Percentiles rank a stretch among this genome's conserved stretches.
These are phyloP conservation scores for Anguilla megastoma DNA, from an alignment of 2,797 vertebrate species.

Conservation along the genomic window DNA sequence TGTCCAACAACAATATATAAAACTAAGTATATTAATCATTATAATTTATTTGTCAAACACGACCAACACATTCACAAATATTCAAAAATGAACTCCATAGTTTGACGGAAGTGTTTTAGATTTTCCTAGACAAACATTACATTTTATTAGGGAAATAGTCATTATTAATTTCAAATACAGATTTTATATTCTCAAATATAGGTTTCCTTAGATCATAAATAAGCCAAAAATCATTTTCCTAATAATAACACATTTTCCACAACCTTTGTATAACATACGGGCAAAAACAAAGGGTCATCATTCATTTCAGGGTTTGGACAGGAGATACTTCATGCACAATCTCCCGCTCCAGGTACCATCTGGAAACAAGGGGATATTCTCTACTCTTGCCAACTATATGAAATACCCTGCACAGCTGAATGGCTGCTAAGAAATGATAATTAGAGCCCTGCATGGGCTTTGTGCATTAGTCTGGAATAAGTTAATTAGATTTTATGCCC, in stretches of 20 bases:
- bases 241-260: not conserved
- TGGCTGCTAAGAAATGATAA: not conserved
- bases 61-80: not conserved
- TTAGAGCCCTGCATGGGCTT: not conserved
- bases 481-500: not conserved
- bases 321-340: not conserved
- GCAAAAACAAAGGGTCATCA: not conserved
- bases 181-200: not conserved
- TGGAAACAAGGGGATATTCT: not conserved
- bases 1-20: not conserved
- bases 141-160: too few relatives aligned
- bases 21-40: not conserved
- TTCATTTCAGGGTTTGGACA: not conserved
- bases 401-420: constrained; percentile 4
- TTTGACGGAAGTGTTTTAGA: too few relatives aligned
- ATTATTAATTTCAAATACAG: not conserved
- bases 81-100: not conserved
- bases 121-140: too few relatives aligned
- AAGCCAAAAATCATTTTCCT: not conserved
- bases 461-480: not conserved
- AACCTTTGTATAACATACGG: not conserved
- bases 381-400: not conserved
- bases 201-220: not conserved
- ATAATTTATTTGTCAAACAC: not conserved
- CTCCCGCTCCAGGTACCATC: not conserved